Conservation (phyloP, 2,888 invertebrate genomes). For the Agrochola macilenta region DNA sequence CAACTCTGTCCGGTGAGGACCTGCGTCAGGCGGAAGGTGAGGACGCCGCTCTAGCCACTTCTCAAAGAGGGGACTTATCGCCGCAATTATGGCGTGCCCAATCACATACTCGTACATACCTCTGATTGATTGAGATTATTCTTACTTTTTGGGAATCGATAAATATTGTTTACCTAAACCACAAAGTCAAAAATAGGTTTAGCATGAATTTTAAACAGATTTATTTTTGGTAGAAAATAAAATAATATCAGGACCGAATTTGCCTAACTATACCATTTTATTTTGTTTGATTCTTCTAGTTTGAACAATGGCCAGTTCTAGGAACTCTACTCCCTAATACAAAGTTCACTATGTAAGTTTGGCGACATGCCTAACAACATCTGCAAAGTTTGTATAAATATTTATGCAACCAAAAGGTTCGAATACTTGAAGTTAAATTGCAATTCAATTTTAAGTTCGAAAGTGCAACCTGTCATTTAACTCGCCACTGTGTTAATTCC, state of each 20-base stretch:
- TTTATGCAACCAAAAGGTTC: conserved; percentile 25
- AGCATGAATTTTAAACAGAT: background rate
- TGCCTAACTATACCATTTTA: background rate
- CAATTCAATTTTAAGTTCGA: conserved; percentile 39
- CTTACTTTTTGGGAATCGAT: background rate
- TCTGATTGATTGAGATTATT: background rate
- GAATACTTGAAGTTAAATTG: conserved; percentile 28
- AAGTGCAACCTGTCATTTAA: conserved; percentile 33
- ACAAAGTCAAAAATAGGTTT: background rate
- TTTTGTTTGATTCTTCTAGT: background rate
- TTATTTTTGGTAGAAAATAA: background rate
- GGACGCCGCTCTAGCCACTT: too few species aligned
- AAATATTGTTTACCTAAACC: background rate
- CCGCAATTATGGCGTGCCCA: too few species aligned
- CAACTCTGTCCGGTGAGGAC: too few species aligned
- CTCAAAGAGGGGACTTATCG: too few species aligned
- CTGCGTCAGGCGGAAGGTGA: too few species aligned
- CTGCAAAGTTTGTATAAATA: conserved; percentile 28
- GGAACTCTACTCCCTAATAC: background rate
- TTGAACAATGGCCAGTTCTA: background rate
- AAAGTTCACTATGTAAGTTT: conserved; percentile 17
- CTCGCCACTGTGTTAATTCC: conserved; percentile 46
- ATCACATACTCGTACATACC: too few species aligned
- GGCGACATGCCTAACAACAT: conserved; percentile 40
- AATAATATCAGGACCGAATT: background rate